phyloP scores from a whole-genome alignment of 2,797 vertebrate genomes.

The Hirundo rustica region DNA sequence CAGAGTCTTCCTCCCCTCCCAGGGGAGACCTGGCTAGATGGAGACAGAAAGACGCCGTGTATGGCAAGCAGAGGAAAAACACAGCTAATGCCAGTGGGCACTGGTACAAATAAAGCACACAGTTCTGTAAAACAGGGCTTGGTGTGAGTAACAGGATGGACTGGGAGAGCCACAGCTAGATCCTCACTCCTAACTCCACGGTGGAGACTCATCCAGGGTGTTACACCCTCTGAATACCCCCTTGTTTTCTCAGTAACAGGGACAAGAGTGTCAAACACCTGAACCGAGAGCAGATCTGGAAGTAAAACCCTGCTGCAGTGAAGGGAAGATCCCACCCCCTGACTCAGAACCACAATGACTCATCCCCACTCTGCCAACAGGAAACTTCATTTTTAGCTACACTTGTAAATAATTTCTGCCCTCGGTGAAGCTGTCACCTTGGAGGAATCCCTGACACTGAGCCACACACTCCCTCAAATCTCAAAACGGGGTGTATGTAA shows the following conservation, averaged over 20 bases:
- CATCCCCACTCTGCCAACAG: conserved; percentile 38
- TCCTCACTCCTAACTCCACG: background rate
- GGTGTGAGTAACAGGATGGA: background rate
- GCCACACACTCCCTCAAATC: background rate
- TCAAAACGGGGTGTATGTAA: accelerated
- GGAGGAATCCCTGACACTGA: background rate
- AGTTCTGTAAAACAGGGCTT: background rate
- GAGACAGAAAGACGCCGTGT: background rate
- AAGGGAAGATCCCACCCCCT: conserved; percentile 21
- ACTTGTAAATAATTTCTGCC: background rate
- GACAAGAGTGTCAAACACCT: background rate
- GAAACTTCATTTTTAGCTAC: conserved; percentile 40
- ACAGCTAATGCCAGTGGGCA: background rate
- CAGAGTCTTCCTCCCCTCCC: background rate
- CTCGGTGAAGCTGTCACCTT: background rate
- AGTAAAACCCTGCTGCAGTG: background rate
- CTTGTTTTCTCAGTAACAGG: background rate
- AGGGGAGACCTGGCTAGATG: background rate
- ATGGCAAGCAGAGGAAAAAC: background rate
- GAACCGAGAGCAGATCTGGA: background rate
- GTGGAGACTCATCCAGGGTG: background rate
- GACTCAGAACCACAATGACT: conserved; percentile 52
- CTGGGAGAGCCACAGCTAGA: background rate
- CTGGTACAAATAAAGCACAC: background rate
- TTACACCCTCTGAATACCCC: background rate